Conservation (phyloP, 2,888 invertebrate genomes). For the Limnephilus lunatus region DNA sequence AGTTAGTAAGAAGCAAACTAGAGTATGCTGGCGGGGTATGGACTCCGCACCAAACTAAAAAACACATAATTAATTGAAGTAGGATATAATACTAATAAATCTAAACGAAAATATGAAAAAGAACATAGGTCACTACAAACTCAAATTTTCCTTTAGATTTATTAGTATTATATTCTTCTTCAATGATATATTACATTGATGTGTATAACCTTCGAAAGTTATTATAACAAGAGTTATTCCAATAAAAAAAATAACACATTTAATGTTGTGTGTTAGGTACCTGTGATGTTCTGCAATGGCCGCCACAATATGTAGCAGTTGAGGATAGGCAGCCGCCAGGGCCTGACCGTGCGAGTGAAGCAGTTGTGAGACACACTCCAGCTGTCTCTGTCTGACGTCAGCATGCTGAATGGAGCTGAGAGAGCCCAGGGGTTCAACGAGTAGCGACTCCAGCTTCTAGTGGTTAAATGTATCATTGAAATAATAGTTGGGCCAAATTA, state of each 20-base stretch:
- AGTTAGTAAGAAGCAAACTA: neutral
- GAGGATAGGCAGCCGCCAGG: slow-evolving; percentile 95
- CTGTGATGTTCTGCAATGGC: slow-evolving; percentile 95
- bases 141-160: no score
- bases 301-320: slow-evolving; percentile 95
- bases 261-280: slow-evolving; percentile 71
- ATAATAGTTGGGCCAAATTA: neutral
- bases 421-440: slow-evolving; percentile 94
- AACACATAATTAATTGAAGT: no score
- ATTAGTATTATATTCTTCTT: no score
- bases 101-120: no score
- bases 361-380: slow-evolving; percentile 95
- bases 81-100: no score
- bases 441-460: slow-evolving; percentile 87
- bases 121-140: no score
- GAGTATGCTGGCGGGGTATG: no score
- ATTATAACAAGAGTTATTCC: no score
- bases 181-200: no score
- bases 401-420: slow-evolving; percentile 92
- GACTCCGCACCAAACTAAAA: neutral
- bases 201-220: no score
- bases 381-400: slow-evolving; percentile 95
- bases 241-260: no score
- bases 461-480: neutral
- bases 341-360: slow-evolving; percentile 95